Conservation (phyloP, 2,888 invertebrate genomes). For the Drosophila paracracens region DNA sequence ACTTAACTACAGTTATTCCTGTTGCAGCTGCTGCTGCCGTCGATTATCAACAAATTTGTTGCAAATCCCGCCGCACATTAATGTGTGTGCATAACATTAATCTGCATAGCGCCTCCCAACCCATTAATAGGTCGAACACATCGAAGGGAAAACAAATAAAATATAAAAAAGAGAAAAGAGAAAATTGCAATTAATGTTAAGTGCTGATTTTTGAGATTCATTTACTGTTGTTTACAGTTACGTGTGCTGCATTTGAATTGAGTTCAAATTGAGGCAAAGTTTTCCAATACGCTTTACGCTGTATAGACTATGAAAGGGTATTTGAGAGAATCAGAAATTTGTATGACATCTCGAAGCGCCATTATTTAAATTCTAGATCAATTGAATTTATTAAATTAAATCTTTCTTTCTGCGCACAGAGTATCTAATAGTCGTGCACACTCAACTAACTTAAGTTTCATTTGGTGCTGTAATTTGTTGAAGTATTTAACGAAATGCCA, state of each 20-base stretch:
- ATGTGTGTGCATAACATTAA: constrained; percentile 50
- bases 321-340: not conserved
- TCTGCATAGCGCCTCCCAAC: constrained; percentile 23
- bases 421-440: not conserved
- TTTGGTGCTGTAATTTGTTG: constrained; percentile 32
- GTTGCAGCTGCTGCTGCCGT: constrained; percentile 24
- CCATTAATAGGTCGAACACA: constrained; percentile 17
- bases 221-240: constrained; percentile 17
- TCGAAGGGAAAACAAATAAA: too few species aligned
- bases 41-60: constrained; percentile 62
- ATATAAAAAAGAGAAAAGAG: constrained; percentile 17
- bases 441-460: not conserved
- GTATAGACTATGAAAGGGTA: not conserved
- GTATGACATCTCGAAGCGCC: not conserved
- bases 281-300: not conserved
- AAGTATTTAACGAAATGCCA: constrained; percentile 36
- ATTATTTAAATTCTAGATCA: not conserved
- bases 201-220: constrained; percentile 72
- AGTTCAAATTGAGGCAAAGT: constrained; percentile 35
- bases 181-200: constrained; percentile 71
- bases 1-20: constrained; percentile 30
- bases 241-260: constrained; percentile 45
- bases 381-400: not conserved
- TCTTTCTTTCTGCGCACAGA: not conserved
- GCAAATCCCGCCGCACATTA: constrained; percentile 23